Conservation (phyloP, 2,888 invertebrate species). For the Yponomeuta malinellus region DNA sequence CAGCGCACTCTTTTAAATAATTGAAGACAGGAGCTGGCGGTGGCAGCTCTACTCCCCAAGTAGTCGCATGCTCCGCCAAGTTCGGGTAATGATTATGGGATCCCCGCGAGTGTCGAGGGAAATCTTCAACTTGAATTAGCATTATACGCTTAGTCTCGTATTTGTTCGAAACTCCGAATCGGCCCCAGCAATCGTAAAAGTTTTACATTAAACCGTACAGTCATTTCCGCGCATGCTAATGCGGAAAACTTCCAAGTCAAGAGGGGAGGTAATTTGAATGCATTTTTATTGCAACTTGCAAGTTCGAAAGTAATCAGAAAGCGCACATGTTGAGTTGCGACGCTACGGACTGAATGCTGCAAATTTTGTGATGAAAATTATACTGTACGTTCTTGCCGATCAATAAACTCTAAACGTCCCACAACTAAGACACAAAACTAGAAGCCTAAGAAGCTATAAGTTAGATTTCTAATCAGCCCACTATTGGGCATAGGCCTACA, state of each 20-base stretch:
- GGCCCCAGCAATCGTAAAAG: conserved; percentile 31
- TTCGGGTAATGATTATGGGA: conserved; percentile 45
- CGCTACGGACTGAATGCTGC: background rate
- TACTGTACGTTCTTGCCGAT: background rate
- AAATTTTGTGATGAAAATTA: background rate
- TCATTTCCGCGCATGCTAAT: background rate
- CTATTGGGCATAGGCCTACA: too few relatives aligned
- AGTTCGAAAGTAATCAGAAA: background rate
- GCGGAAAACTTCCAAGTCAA: background rate
- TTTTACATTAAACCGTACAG: conserved; percentile 18
- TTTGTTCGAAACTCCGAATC: conserved; percentile 28
- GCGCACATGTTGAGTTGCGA: background rate
- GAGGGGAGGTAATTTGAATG: conserved; percentile 1
- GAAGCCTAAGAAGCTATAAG: background rate
- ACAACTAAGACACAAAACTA: background rate
- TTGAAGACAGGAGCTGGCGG: conserved; percentile 32
- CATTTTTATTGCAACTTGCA: background rate
- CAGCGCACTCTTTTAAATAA: conserved; percentile 43
- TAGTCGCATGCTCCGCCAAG: conserved; percentile 31
- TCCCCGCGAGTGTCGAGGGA: conserved; percentile 46
- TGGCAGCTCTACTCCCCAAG: conserved; percentile 19
- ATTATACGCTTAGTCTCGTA: conserved; percentile 25
- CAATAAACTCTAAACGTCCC: background rate
- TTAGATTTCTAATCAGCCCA: conserved; percentile 12
- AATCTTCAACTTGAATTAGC: conserved; percentile 35